Conservation (phyloP, 2,113 vertebrate species). For the Scomber japonicus region DNA sequence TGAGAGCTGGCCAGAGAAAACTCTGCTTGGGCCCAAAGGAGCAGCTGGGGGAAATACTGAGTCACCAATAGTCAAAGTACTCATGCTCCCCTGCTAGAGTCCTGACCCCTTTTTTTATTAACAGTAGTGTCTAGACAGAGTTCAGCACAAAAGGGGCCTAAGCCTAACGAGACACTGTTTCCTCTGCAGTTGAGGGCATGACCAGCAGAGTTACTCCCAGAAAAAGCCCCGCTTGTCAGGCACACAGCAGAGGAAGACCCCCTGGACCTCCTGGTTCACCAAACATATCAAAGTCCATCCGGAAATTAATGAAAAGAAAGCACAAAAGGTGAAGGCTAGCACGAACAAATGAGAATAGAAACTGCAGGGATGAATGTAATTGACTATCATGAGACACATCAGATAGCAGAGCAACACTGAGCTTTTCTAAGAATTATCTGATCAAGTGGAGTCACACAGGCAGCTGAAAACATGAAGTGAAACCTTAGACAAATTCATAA, state of each 20-base stretch:
- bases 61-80: conserved; percentile 35
- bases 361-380: not conserved
- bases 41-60: conserved; percentile 70
- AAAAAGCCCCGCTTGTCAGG: not conserved
- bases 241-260: conserved; percentile 2
- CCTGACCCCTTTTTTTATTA: conserved; percentile 40
- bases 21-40: conserved; percentile 58
- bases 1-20: conserved; percentile 55
- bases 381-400: not conserved
- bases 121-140: conserved; percentile 54
- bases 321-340: conserved; percentile 5
- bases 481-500: not conserved
- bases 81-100: conserved; percentile 4
- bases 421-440: conserved; percentile 22
- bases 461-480: not conserved
- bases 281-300: not conserved
- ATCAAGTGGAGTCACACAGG: not conserved
- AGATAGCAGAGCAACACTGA: conserved; percentile 6
- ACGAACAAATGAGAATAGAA: not conserved
- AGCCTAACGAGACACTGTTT: conserved; percentile 3
- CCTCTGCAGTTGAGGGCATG: not conserved
- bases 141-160: not conserved
- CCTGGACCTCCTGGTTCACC: not conserved
- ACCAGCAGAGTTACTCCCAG: not conserved
- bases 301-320: conserved; percentile 20